A percentile compares a stretch with the other conserved stretches of the same genome.
Conservation (phyloP, 2,888 invertebrate species). For the Pteria penguin region DNA sequence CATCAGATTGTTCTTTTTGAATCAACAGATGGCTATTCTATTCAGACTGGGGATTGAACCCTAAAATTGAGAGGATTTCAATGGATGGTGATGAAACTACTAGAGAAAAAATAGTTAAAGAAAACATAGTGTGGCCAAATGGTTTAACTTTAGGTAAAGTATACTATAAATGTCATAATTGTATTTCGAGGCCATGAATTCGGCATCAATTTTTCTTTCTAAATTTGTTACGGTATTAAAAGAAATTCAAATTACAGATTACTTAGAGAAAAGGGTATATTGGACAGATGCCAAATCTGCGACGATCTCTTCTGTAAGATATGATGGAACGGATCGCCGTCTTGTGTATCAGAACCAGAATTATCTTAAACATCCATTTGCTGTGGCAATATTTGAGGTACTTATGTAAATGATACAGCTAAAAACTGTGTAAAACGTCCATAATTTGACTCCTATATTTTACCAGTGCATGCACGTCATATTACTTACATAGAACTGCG, state of each 20-base stretch:
- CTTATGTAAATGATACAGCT: too few relatives aligned
- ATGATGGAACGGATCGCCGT: slow-evolving; percentile 88
- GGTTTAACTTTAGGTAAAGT: slow-evolving; percentile 88
- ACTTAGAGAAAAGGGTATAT: slow-evolving; percentile 92
- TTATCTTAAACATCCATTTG: slow-evolving; percentile 94
- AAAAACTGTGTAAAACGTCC: too few relatives aligned
- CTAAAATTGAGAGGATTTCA: slow-evolving; percentile 95
- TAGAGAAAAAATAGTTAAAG: slow-evolving; percentile 86
- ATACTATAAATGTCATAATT: too few relatives aligned
- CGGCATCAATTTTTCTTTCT: too few relatives aligned
- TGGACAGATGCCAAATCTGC: slow-evolving; percentile 98
- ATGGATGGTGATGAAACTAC: slow-evolving; percentile 96
- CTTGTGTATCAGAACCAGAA: slow-evolving; percentile 85
- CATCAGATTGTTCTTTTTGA: too few relatives aligned
- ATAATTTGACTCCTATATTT: too few relatives aligned
- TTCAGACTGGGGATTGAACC: slow-evolving; percentile 97
- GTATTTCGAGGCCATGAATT: too few relatives aligned
- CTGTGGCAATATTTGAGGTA: slow-evolving; percentile 97
- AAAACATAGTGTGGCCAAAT: slow-evolving; percentile 96
- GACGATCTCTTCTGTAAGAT: slow-evolving; percentile 92
- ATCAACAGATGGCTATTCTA: slow-evolving; percentile 98
- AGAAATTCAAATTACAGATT: slow-evolving; percentile 82
- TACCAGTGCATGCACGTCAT: too few relatives aligned
- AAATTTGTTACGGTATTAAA: too few relatives aligned
- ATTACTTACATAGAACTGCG: too few relatives aligned